Base-by-base conservation (phyloP, 2,888 invertebrate species). In the Chelonus formosanus region DNA sequence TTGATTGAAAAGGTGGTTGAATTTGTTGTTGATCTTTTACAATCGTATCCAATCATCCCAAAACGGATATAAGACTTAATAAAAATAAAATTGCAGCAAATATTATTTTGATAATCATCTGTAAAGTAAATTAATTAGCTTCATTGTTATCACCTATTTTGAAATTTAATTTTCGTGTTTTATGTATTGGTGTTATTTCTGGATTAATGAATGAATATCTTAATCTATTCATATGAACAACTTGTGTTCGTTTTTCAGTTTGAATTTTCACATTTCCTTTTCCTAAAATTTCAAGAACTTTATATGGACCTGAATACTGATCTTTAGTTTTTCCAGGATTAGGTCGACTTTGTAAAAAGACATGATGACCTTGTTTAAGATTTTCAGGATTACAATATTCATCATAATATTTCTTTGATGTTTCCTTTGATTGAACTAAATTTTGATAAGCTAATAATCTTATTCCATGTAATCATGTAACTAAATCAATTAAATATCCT, bases 41-140 rank as follows among this genome's bases (percentile, higher is more conserved):
- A 70, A 53, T 70, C 69, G 8, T 67, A 70, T 7, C 65, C 68
- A 3, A 70, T 63, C 2, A 70, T 10, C 62, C 67, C 3, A 8
- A 40, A 3, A 20, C 59, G 10, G 34, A 43, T 10, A 50, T 44
- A 35, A 5, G 20, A 50, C 32, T 57, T 44, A 47, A 56, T 56
- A 56, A 36, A 48, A 56, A 55, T 20, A 56, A 63, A 56, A 4
- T 55, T 47, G 36, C 36, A 7, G 7, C 52, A 1, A 52, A 31
- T 5, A 5, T n/a, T 3, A 1, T 52, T 20, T 52, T 7, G 7
- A 36, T 0, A 47, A 45, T 34, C 62, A 62, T 62, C 58, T 58
- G 45, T 45, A 47, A n/a, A 52, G 7, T 20, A 52, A 52, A 52
- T 52, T 36, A 54, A 36, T 54, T 43, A 56, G 20, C 20, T 20